Conservation (phyloP, 2,113 vertebrate genomes). For the Polypterus senegalus region DNA sequence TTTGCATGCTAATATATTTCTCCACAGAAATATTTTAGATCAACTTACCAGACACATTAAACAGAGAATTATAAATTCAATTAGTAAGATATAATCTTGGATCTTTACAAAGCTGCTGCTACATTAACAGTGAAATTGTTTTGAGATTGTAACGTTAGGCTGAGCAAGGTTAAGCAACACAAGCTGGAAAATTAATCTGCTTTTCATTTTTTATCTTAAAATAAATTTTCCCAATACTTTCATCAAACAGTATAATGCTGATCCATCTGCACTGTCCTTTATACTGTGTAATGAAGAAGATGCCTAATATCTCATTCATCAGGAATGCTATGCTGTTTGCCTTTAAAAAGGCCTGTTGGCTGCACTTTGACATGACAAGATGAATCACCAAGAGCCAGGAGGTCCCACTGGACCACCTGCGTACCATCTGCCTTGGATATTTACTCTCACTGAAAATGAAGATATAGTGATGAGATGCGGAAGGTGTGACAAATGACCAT, state of each 20-base stretch:
- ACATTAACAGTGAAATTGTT: background rate
- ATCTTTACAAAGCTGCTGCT: background rate
- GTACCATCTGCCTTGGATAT: background rate
- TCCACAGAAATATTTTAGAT: background rate
- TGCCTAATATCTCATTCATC: slow-evolving; percentile 28
- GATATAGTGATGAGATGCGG: background rate
- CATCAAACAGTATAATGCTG: no score
- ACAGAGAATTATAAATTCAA: background rate
- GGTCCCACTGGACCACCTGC: background rate
- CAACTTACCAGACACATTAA: background rate
- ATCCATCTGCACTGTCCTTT: background rate
- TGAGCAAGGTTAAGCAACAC: background rate
- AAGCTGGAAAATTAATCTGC: background rate
- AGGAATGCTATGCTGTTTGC: slow-evolving; percentile 18
- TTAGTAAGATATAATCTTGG: background rate
- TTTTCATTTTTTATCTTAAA: no score
- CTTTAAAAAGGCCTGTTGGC: slow-evolving; percentile 22
- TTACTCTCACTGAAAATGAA: background rate
- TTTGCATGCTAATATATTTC: background rate
- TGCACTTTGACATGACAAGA: slow-evolving; percentile 14
- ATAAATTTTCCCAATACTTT: no score
- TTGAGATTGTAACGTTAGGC: background rate
- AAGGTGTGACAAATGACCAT: background rate
- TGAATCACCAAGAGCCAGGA: slow-evolving; percentile 18
- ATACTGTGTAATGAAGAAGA: slow-evolving; percentile 9